These are phyloP conservation scores for Rhimphoctona megacephalus DNA, from an alignment of 2,888 invertebrate genomes.

Conservation along the genomic window DNA sequence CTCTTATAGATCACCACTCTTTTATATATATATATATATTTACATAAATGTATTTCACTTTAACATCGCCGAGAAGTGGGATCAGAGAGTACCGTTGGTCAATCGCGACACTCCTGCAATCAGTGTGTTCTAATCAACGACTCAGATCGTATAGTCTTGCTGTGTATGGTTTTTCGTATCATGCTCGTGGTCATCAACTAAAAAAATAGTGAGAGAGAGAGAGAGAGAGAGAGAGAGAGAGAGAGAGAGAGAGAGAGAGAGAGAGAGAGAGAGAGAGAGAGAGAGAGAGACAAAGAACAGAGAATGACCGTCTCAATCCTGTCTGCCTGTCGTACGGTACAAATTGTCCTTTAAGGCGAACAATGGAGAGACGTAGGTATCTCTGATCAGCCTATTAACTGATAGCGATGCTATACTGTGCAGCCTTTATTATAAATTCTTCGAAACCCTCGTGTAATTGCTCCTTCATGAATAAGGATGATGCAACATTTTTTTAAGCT, in stretches of 20 bases:
- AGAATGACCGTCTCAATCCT: conserved; percentile 52
- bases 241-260: conserved; percentile 25
- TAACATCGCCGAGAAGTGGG: conserved; percentile 9
- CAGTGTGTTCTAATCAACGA: conserved; percentile 76
- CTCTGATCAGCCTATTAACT: conserved; percentile 57
- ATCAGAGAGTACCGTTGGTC: conserved; percentile 73
- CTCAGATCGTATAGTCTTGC: conserved; percentile 72
- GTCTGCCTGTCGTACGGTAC: conserved; percentile 73
- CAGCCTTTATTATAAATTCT: conserved; percentile 40
- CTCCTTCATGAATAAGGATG: conserved; percentile 25
- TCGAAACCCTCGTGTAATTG: conserved; percentile 14
- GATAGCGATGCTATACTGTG: conserved; percentile 24
- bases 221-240: conserved; percentile 27
- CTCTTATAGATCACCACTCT: conserved; percentile 10
- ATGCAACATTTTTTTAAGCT: neutral
- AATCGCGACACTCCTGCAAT: conserved; percentile 74
- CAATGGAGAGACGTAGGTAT: conserved; percentile 60
- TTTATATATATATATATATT: conserved; percentile 10
- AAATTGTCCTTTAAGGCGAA: conserved; percentile 73
- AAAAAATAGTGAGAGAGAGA: conserved; percentile 28
- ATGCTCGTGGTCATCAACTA: conserved; percentile 39
- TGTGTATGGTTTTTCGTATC: conserved; percentile 63
- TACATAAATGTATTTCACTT: conserved; percentile 37
- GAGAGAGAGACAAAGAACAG: conserved; percentile 8
- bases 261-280: too few species aligned